Base-by-base conservation (phyloP, 2,113 vertebrate species). In the Melanerpes aurifrons region DNA sequence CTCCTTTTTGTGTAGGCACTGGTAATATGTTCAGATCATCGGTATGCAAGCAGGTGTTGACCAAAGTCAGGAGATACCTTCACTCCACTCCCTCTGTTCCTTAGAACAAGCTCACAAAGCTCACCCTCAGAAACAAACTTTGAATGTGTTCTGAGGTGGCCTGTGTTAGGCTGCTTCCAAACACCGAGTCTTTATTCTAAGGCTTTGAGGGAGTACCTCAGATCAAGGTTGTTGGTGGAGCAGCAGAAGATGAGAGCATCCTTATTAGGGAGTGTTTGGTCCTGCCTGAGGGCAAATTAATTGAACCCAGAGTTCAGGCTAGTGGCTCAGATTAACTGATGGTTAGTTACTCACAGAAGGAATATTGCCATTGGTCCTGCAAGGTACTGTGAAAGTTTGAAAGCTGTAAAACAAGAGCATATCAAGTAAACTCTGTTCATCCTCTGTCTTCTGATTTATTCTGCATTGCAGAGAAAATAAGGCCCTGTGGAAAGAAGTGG, bases 381-480 rank as follows among this genome's bases (percentile, higher is more conserved):
- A 70, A 91, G 91, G 74, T 95, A 70, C 91, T 95, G 89, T 92
- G 66, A 85, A 92, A 82, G 70, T 95, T 90, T 92, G 71, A 85
- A 95, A 95, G 83, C 82, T 91, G 67, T 96, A 80, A 78, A 87
- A 91, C 78, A 92, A 93, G 90, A 91, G 72, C 62, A 21, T 92
- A 82, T 83, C 40, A 87, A 95, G 89, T 95, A 83, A 96, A 94
- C 73, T 78, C 90, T 95, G 89, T 95, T 90, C 92, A 88, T 69
- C 83, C 88, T 96, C 91, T 95, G 88, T 95, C 91, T 94, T 95
- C 70, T 92, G 73, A 86, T 94, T 94, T 94, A 94, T 82, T 95
- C 96, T 92, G 92, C 91, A 87, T 97, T 97, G 54, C 94, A 98
- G 97, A 89, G 95, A 97, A 96, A 97, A 97, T 93, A 67, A 95